phyloP scores from a whole-genome alignment of 2,113 vertebrate species.

The Narcine bancroftii region DNA sequence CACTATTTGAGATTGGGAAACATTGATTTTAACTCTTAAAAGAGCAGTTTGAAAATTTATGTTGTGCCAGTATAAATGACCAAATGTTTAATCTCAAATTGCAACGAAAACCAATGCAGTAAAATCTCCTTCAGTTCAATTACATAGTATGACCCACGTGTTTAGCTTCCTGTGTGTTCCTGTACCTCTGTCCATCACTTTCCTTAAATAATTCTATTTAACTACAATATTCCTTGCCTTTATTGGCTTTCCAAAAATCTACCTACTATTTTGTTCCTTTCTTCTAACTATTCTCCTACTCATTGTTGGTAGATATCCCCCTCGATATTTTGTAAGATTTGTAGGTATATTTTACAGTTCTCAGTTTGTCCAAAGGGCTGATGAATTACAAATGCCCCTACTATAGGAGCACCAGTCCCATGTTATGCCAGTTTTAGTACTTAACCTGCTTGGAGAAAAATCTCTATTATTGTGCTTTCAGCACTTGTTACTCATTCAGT shows the following conservation, averaged over 20 bases:
- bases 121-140: background rate
- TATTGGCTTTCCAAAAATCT: background rate
- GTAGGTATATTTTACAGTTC: background rate
- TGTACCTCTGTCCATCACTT: background rate
- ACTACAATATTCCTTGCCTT: background rate
- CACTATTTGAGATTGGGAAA: background rate
- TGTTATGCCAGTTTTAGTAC: background rate
- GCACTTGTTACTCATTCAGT: background rate
- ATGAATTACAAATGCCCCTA: too few relatives aligned
- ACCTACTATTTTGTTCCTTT: background rate
- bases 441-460: background rate
- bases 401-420: background rate
- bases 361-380: background rate
- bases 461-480: background rate
- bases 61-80: background rate
- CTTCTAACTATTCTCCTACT: background rate
- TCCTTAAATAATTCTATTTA: background rate
- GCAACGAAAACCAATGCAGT: background rate
- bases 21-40: background rate
- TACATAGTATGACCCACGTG: background rate
- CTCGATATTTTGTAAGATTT: background rate
- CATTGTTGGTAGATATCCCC: background rate
- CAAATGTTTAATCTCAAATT: constrained; percentile 2
- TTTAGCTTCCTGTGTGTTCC: background rate
- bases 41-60: background rate